Evolutionary conservation across 2,797 vertebrate genomes (phyloP), one percentile per base, ranked within the genome.

Genomic region (Cygnus olor): DNA sequence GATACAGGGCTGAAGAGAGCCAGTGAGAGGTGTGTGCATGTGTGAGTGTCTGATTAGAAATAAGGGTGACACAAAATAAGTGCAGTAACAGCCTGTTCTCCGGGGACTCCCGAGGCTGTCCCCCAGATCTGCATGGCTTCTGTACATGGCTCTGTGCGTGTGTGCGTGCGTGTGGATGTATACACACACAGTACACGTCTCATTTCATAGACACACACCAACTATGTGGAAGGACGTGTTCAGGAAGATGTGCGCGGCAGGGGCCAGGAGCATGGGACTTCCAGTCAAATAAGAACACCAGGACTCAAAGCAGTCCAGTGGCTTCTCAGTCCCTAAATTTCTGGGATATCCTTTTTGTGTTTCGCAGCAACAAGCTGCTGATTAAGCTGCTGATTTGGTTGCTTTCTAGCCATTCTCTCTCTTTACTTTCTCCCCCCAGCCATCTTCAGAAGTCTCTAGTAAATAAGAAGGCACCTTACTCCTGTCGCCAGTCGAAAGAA

Each of bases 1-100:
- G 94, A 94, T 53, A 22, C 82, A n/a, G 91, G 83, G 92, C 94
- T 77, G 95, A 61, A 86, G 73, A 22, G 92, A 90, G 85, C 24
- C 63, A 30, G 82, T 8, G 89, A 64, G 82, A 83, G 89, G 74
- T 61, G 78, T 38, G 77, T 27, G 93, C 15, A 12, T 22, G n/a
- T 20, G 61, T 2, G 78, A 51, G 65, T 9, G 54, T 34, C 60
- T 87, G 90, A 72, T 89, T 64, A 93, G 91, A 49, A 93, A 80
- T 5, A 58, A 44, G 81, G 91, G 95, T 73, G 92, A 69, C 89
- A 90, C 73, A 14, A 56, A 80, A 40, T 3, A 69, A 88, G 15
- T 10, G 36, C 79, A 70, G 0, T 24, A 34, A 11, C 79, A 80
- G 77, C 24, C 80, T 58, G 53, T 63, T 82, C 93, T 61, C 68